Percentiles rank a stretch among this genome's conserved stretches.
Evolutionary conservation across 2,113 vertebrate species (phyloP).

Genomic region (Hemichromis elongatus): DNA sequence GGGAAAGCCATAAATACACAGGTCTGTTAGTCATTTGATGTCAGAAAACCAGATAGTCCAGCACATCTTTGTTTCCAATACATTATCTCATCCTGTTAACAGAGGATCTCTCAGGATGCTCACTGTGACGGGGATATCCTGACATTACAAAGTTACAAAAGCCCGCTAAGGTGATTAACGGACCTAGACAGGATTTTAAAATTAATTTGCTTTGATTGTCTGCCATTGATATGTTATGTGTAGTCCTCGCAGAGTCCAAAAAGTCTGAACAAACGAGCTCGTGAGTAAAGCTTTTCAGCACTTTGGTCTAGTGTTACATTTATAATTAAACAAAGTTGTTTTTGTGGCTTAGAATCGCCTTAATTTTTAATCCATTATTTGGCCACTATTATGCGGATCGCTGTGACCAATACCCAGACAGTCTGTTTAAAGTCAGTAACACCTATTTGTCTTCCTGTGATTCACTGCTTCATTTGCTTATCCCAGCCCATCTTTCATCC

Average conservation of each 20-base stretch:
- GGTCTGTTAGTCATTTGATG: not conserved
- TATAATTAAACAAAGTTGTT: not conserved
- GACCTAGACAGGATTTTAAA: conserved; percentile 33
- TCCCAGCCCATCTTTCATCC: not conserved
- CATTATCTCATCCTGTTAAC: not conserved
- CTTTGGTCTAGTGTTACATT: not conserved
- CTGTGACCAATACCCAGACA: not conserved
- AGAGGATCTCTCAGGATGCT: not conserved
- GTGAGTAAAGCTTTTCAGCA: not conserved
- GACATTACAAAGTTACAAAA: not conserved
- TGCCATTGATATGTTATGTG: conserved; percentile 17
- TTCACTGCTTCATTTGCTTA: not conserved
- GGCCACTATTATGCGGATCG: not conserved
- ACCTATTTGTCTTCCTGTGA: not conserved
- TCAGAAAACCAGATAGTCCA: not conserved
- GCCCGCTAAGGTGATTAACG: conserved; percentile 34
- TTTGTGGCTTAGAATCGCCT: not conserved
- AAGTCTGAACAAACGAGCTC: not conserved
- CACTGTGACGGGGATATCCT: not conserved
- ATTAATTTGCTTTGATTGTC: conserved; percentile 41
- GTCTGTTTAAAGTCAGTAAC: not conserved
- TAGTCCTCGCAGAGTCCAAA: not conserved
- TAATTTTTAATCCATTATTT: not conserved
- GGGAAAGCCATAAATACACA: not conserved
- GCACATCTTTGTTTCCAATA: not conserved